A percentile compares a stretch with the other conserved stretches of the same genome.
Conservation (phyloP, 2,888 invertebrate genomes). For the Caenorhabditis uteleia region DNA sequence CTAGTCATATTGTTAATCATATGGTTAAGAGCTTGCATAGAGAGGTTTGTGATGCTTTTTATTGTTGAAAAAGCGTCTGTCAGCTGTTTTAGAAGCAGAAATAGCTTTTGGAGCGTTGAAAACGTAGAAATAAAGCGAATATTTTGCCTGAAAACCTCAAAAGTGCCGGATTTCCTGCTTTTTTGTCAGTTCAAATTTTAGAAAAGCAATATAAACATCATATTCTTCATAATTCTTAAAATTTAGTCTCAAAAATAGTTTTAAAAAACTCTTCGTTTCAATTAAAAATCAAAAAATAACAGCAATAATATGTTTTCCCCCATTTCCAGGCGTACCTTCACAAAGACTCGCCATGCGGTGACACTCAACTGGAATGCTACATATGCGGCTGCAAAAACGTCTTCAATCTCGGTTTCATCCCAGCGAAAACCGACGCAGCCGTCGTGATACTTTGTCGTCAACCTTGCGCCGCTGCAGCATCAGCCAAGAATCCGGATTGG, state of each 20-base stretch:
- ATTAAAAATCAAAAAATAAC: not conserved
- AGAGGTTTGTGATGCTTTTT: slow-evolving; percentile 80
- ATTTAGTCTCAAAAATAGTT: too few species aligned
- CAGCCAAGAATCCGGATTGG: slow-evolving; percentile 98
- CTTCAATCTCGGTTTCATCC: slow-evolving; percentile 97
- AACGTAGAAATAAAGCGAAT: too few species aligned
- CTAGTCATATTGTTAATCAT: slow-evolving; percentile 96
- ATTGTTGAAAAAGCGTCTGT: not conserved
- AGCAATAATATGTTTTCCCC: not conserved
- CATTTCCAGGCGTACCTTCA: slow-evolving; percentile 73
- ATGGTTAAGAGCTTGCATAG: slow-evolving; percentile 98
- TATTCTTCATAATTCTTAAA: too few species aligned
- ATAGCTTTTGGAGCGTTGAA: too few species aligned
- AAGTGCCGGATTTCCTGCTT: too few species aligned
- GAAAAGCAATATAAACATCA: too few species aligned
- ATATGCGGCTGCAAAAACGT: slow-evolving; percentile 97
- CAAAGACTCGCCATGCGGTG: slow-evolving; percentile 93
- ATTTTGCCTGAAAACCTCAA: too few species aligned
- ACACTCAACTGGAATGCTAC: slow-evolving; percentile 96
- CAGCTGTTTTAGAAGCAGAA: not conserved
- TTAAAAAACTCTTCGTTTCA: too few species aligned
- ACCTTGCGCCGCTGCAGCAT: slow-evolving; percentile 96
- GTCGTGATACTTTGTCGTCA: slow-evolving; percentile 84
- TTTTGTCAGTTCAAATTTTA: too few species aligned
- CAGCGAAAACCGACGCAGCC: slow-evolving; percentile 79